Conservation (phyloP, 2,888 invertebrate species). For the Aphrophora alni region DNA sequence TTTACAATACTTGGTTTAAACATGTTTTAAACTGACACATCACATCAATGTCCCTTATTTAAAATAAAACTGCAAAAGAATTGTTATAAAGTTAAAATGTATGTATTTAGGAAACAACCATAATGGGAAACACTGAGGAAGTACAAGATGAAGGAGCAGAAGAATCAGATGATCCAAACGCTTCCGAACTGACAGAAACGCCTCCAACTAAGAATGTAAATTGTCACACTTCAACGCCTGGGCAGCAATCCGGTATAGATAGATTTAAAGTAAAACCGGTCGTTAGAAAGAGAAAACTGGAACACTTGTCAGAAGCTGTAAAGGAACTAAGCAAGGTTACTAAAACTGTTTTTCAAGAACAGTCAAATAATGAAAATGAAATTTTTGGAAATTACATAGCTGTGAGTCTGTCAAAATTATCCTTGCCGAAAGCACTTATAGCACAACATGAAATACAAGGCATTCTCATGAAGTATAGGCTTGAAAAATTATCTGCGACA, state of each 20-base stretch:
- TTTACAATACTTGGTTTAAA: too few relatives aligned
- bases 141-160: slow-evolving; percentile 16
- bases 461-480: background rate
- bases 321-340: too few relatives aligned
- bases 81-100: too few relatives aligned
- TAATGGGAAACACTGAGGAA: slow-evolving; percentile 30
- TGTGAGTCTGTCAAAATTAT: slow-evolving; percentile 30
- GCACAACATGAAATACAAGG: slow-evolving; percentile 21
- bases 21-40: too few relatives aligned
- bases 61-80: too few relatives aligned
- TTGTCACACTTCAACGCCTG: too few relatives aligned
- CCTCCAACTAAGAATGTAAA: slow-evolving; percentile 13
- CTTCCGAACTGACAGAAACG: slow-evolving; percentile 19
- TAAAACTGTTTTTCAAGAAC: too few relatives aligned
- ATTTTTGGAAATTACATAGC: slow-evolving; percentile 33
- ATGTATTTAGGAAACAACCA: too few relatives aligned
- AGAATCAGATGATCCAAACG: slow-evolving; percentile 6
- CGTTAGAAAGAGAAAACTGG: slow-evolving; percentile 27
- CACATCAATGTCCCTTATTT: too few relatives aligned
- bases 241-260: slow-evolving; percentile 22
- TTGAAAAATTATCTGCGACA: background rate
- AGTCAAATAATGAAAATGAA: slow-evolving; percentile 30
- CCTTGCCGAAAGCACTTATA: too few relatives aligned
- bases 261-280: slow-evolving; percentile 26
- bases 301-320: slow-evolving; percentile 29